Conservation (phyloP, 1,140 invertebrate species). For the Myzus persicae region DNA sequence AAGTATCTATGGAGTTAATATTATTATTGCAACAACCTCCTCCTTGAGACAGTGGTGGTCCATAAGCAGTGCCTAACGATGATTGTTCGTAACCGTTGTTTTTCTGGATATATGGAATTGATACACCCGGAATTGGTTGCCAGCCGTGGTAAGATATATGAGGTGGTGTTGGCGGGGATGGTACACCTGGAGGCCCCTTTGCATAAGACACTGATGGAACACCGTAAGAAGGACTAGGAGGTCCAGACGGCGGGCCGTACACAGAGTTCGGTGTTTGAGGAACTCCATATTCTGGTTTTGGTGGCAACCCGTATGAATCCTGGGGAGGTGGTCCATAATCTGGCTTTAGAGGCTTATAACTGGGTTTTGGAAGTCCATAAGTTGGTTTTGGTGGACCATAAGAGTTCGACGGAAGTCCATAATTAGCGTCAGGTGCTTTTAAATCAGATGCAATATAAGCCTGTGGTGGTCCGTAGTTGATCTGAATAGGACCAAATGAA, state of each 20-base stretch:
- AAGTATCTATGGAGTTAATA: slow-evolving; percentile 40
- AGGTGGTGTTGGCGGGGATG: slow-evolving; percentile 76
- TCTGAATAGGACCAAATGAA: neutral
- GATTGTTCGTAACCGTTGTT: slow-evolving; percentile 23
- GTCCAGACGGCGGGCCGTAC: slow-evolving; percentile 66
- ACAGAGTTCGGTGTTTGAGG: slow-evolving; percentile 64
- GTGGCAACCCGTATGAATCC: slow-evolving; percentile 62
- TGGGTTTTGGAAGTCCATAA: slow-evolving; percentile 64
- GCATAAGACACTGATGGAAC: slow-evolving; percentile 43
- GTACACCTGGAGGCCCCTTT: slow-evolving; percentile 68
- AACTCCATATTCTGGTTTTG: slow-evolving; percentile 64
- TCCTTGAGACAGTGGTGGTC: neutral
- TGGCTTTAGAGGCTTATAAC: slow-evolving; percentile 29
- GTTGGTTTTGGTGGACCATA: slow-evolving; percentile 64
- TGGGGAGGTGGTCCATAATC: slow-evolving; percentile 64
- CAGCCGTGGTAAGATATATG: slow-evolving; percentile 79
- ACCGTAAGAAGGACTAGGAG: slow-evolving; percentile 49
- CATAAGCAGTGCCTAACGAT: slow-evolving; percentile 20
- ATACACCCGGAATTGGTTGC: slow-evolving; percentile 63
- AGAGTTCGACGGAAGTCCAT: slow-evolving; percentile 63
- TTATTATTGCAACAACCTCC: slow-evolving; percentile 31
- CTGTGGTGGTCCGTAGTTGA: slow-evolving; percentile 32
- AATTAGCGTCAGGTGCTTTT: neutral
- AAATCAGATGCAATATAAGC: neutral
- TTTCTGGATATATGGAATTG: slow-evolving; percentile 62